A percentile compares a stretch with the other conserved stretches of the same genome.
Evolutionary conservation across 2,888 invertebrate species (phyloP).

Genomic region (Trichopoda pennipes): DNA sequence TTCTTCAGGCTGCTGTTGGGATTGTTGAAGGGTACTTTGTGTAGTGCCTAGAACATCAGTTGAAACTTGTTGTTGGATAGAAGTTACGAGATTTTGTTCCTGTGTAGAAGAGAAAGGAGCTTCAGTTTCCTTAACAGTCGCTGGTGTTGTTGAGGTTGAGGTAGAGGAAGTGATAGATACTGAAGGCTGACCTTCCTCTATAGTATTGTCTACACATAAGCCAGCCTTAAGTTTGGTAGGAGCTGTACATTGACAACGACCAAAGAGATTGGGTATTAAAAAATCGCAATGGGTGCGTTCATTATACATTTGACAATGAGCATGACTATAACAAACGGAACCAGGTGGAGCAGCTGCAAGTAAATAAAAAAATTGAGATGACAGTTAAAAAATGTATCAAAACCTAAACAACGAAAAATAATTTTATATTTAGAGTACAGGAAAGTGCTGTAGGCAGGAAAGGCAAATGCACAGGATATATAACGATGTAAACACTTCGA

Average conservation of each 20-base stretch:
- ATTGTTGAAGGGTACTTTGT: background rate
- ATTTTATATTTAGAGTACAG: too few species aligned
- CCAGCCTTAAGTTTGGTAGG: conserved; percentile 85
- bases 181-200: conserved; percentile 45
- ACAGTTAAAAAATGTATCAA: conserved; percentile 7
- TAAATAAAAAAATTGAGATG: conserved; percentile 62
- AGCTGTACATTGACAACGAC: conserved; percentile 90
- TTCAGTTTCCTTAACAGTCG: conserved; percentile 33
- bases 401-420: too few species aligned
- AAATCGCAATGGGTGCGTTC: conserved; percentile 93
- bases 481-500: too few species aligned
- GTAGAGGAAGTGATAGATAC: conserved; percentile 60
- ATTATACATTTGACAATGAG: conserved; percentile 92
- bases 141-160: conserved; percentile 58
- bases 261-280: conserved; percentile 93
- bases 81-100: background rate
- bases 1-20: conserved; percentile 19
- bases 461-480: too few species aligned
- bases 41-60: conserved; percentile 1
- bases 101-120: conserved; percentile 25
- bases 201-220: conserved; percentile 82
- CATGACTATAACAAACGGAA: conserved; percentile 93
- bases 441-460: too few species aligned
- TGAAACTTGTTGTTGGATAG: background rate
- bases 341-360: conserved; percentile 91